Evolutionary conservation across 92 coral and sea anemone genomes (phyloP), one percentile per base, ranked within the genome.

Genomic region (Plumapathes pennacea): DNA sequence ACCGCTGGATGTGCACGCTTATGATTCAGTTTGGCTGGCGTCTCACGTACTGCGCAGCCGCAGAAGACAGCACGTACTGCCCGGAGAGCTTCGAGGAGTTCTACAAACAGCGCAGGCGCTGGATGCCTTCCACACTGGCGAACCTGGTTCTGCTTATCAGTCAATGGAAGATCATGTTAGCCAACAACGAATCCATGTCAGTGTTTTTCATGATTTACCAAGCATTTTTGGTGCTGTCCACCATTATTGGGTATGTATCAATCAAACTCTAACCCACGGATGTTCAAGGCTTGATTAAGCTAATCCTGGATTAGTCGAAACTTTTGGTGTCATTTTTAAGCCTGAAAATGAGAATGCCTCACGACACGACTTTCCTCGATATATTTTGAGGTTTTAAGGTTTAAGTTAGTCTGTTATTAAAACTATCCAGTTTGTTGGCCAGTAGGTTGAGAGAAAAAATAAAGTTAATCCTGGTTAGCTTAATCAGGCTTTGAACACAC

Each of bases 71-170:
- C 14, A 78, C 85, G 24, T 78, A 62, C 62, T 78, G 85, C 45
- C 85, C 85, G 4, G 79, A 70, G 41, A 71, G 61, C 4, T 78
- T 78, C 44, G 80, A 78, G n/a, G 85, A 78, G 59, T 62, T 78
- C 25, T 78, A 78, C 79, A 78, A 71, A 61, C 78, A 78, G 50
- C 50, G 83, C 10, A 53, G 76, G 1, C 68, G 83, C 10, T 76
- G 83, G 83, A 67, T 69, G 74, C 83, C 83, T 6, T 69, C 85
- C 1, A 70, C 79, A 19, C 64, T 78, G 17, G 85, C 78, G 46
- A 71, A 71, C 80, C 67, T 70, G 33, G 67, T 65, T 43, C 53
- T 78, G 36, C 60, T 78, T 21, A 46, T 78, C 68, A 71, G 37
- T 17, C 54, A 62, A 31, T 78, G 79, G 75, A 64, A 64, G 23